Base-by-base conservation (phyloP, 2,113 vertebrate species). In the Riparia riparia region DNA sequence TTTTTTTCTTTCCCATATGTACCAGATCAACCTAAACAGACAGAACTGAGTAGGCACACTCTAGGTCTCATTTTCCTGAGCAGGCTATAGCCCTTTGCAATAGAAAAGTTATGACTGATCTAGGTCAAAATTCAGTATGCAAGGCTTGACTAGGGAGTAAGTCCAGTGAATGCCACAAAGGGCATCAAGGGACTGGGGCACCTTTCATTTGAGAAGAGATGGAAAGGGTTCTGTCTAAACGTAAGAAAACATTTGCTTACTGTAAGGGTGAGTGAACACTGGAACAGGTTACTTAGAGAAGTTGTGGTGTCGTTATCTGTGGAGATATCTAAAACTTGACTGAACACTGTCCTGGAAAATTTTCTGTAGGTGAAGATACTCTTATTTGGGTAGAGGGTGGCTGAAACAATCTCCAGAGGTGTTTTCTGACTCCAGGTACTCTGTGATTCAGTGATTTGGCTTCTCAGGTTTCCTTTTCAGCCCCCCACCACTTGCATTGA, bases 401-500 rank as follows among this genome's bases (percentile, higher is more conserved):
- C 39, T 2, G 0, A 79, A 85, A 50, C 13, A 22, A 20, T 42
- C 10, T 34, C 54, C 28, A 84, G 34, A 58, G 7, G 1, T 37
- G 3, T 90, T 53, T 86, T 77, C 42, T 78, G 47, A 58, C 12
- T 82, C 45, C 16, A 21, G 0, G 1, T 17, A 17, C 26, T 61
- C 22, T 68, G 29, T 57, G 17, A 66, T 71, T 72, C 42, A 41
- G 16, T 25, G 7, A 63, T 29, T 63, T 44, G 81, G 2, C 22
- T 69, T 58, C 76, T 80, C 41, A 72, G 6, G 10, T 19, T 77
- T 83, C 14, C 5, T 56, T 39, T 65, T 7, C 22, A 50, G 8
- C 11, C 22, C 3, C 3, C 2, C 34, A 64, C 1, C 28, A 28
- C 37, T 70, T 64, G 6, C 26, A 41, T 8, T 3, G 0, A 10